Percentiles rank a stretch among this genome's conserved stretches.
Evolutionary conservation across 2,113 vertebrate genomes (phyloP).

Genomic region (Puntigrus tetrazona): DNA sequence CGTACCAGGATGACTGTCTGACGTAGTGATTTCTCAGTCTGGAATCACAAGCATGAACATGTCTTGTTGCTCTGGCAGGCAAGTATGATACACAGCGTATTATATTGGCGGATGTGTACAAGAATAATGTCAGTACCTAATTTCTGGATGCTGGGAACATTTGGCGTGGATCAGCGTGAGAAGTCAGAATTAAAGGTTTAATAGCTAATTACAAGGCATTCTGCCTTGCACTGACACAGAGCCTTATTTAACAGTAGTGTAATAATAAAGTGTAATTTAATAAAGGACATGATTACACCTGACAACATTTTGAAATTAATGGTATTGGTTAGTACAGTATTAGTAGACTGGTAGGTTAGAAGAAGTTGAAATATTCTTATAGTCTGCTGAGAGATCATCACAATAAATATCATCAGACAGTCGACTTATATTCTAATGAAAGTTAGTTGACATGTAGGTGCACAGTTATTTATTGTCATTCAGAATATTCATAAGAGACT

Average conservation of each 20-base stretch:
- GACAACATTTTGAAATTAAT: not conserved
- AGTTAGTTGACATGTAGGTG: too few species aligned
- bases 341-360: too few species aligned
- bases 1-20: constrained; percentile 76
- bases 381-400: too few species aligned
- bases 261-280: not conserved
- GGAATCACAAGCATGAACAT: constrained; percentile 68
- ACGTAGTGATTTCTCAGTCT: constrained; percentile 70
- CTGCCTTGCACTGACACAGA: not conserved
- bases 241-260: not conserved
- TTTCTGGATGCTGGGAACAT: not conserved
- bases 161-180: not conserved
- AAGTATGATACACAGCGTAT: constrained; percentile 41
- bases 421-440: too few species aligned
- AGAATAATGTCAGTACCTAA: constrained; percentile 38
- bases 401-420: too few species aligned
- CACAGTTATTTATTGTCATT: too few species aligned
- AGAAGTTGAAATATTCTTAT: too few species aligned
- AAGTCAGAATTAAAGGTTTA: not conserved
- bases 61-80: constrained; percentile 57
- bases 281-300: not conserved
- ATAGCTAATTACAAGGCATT: not conserved
- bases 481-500: too few species aligned
- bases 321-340: too few species aligned
- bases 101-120: constrained; percentile 31